phyloP scores from a whole-genome alignment of 2,888 invertebrate species.

The Orgyia antiqua region DNA sequence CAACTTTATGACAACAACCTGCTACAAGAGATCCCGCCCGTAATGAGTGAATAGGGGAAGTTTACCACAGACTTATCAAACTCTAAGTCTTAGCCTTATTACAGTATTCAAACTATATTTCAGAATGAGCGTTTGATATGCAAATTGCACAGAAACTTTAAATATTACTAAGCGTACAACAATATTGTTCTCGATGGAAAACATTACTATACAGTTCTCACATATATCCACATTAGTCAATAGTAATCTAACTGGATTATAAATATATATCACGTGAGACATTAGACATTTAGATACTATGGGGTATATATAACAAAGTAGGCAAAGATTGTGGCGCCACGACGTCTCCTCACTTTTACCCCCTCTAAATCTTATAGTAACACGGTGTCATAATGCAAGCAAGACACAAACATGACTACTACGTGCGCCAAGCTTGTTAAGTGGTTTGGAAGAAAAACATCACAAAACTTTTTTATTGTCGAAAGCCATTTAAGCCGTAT shows the following conservation, averaged over 20 bases:
- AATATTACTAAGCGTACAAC: no score
- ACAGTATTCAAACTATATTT: slow-evolving; percentile 18
- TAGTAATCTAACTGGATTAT: background rate
- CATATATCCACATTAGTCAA: no score
- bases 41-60: slow-evolving; percentile 35
- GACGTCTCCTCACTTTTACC: slow-evolving; percentile 68
- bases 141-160: no score
- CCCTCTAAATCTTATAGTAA: slow-evolving; percentile 75
- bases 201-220: no score
- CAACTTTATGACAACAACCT: slow-evolving; percentile 46
- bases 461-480: slow-evolving; percentile 75
- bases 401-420: slow-evolving; percentile 76
- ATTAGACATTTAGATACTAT: slow-evolving; percentile 31
- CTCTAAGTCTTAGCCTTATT: slow-evolving; percentile 13
- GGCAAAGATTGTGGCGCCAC: slow-evolving; percentile 53
- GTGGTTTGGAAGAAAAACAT: slow-evolving; percentile 79
- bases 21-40: slow-evolving; percentile 29
- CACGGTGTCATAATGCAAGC: slow-evolving; percentile 77
- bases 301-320: slow-evolving; percentile 52
- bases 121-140: no score
- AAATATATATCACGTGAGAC: background rate
- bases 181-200: no score
- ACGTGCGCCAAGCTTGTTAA: slow-evolving; percentile 77
- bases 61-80: slow-evolving; percentile 18
- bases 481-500: slow-evolving; percentile 68